These are phyloP conservation scores for Cinclus mexicanus DNA, from an alignment of 2,113 vertebrate genomes.

Conservation along the genomic window DNA sequence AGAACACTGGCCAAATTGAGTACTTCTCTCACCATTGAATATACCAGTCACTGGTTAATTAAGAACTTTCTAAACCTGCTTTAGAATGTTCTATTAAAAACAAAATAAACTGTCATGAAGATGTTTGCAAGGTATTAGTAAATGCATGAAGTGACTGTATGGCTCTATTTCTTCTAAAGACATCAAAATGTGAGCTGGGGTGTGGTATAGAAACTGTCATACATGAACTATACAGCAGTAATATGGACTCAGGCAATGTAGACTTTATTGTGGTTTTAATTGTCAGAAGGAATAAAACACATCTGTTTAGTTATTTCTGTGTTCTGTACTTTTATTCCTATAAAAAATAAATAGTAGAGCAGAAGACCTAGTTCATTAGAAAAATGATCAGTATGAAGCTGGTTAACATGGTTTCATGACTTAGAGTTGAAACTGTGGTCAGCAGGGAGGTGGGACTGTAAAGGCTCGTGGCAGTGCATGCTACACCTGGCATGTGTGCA, in stretches of 20 bases:
- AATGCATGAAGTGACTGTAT: neutral
- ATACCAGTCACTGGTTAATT: neutral
- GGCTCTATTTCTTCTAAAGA: neutral
- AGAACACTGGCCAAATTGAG: neutral
- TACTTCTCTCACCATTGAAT: neutral
- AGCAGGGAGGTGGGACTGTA: neutral
- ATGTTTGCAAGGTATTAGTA: neutral
- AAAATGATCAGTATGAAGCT: neutral
- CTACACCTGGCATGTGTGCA: fast-evolving
- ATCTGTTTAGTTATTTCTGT: neutral
- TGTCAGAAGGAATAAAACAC: neutral
- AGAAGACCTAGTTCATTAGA: neutral
- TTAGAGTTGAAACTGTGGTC: neutral
- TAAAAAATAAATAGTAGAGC: neutral
- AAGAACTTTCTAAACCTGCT: neutral
- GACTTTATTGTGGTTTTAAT: neutral
- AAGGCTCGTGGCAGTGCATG: neutral
- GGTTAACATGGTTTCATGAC: neutral
- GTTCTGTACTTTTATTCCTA: neutral
- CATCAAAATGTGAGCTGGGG: neutral
- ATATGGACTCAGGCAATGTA: neutral
- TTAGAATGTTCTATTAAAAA: neutral
- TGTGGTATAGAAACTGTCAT: neutral
- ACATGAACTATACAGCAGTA: neutral
- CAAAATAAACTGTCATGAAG: neutral